A percentile compares a stretch with the other conserved stretches of the same genome.
Evolutionary conservation across 2,797 vertebrate species (phyloP).

Genomic region (Acomys russatus): DNA sequence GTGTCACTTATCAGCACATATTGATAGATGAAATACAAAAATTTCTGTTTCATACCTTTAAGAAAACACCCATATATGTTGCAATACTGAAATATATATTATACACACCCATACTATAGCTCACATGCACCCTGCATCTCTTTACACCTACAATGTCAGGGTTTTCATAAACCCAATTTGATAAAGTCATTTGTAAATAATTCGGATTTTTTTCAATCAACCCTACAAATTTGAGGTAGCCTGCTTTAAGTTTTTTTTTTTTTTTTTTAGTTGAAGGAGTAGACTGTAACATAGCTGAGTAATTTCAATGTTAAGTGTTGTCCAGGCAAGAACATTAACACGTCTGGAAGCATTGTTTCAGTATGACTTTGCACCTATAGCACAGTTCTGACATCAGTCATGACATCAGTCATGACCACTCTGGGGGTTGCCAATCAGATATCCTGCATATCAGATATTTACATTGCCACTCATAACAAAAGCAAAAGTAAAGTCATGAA

Average conservation of each 20-base stretch:
- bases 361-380: slow-evolving; percentile 74
- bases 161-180: slow-evolving; percentile 59
- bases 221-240: slow-evolving; percentile 29
- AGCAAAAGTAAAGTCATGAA: too few relatives aligned
- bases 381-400: background rate
- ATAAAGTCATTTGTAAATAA: slow-evolving; percentile 66
- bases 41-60: slow-evolving; percentile 78
- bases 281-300: slow-evolving; percentile 68
- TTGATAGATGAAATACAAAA: slow-evolving; percentile 72
- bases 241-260: slow-evolving; percentile 49
- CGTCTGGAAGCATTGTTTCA: slow-evolving; percentile 79
- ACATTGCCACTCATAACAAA: background rate
- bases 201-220: background rate
- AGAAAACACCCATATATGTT: slow-evolving; percentile 8
- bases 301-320: slow-evolving; percentile 75
- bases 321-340: slow-evolving; percentile 76
- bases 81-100: slow-evolving; percentile 56
- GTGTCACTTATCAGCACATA: slow-evolving; percentile 71
- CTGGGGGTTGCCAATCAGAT: background rate
- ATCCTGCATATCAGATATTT: background rate
- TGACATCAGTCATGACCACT: background rate
- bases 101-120: slow-evolving; percentile 58
- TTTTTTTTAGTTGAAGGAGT: slow-evolving; percentile 79
- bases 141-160: background rate
- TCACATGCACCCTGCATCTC: background rate